Evolutionary conservation across 2,797 vertebrate genomes (phyloP).

Genomic region (Clarias pachynema): DNA sequence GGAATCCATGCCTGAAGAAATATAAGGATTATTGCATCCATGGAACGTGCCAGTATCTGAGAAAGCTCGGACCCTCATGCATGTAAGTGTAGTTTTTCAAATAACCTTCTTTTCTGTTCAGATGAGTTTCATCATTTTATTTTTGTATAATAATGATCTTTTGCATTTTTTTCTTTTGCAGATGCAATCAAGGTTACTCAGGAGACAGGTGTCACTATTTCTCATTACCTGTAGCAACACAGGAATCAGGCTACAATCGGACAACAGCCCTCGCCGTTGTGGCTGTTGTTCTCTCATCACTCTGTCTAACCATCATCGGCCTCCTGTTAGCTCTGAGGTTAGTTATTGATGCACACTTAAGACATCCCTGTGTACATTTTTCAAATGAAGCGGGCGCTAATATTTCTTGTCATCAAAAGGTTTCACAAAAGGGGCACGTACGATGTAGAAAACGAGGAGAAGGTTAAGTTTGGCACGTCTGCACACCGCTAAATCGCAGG

Average conservation of each 20-base stretch:
- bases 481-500: constrained; percentile 83
- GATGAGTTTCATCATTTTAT: background rate
- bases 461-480: constrained; percentile 89
- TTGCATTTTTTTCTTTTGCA: constrained; percentile 59
- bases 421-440: constrained; percentile 96
- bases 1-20: constrained; percentile 89
- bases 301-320: constrained; percentile 91
- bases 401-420: constrained; percentile 67
- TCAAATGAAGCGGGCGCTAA: background rate
- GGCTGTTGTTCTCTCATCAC: constrained; percentile 89
- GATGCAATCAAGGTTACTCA: constrained; percentile 85
- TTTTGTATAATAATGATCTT: background rate
- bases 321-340: constrained; percentile 92
- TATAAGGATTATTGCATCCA: constrained; percentile 96
- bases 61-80: constrained; percentile 82
- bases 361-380: no score
- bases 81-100: constrained; percentile 79
- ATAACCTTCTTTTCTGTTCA: background rate
- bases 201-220: constrained; percentile 88
- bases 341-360: constrained; percentile 40
- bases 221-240: constrained; percentile 75
- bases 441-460: constrained; percentile 95
- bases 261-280: constrained; percentile 91
- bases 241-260: constrained; percentile 79
- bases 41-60: constrained; percentile 88